Evolutionary conservation across 2,888 invertebrate genomes (phyloP).

Genomic region (Lydus trimaculatus): DNA sequence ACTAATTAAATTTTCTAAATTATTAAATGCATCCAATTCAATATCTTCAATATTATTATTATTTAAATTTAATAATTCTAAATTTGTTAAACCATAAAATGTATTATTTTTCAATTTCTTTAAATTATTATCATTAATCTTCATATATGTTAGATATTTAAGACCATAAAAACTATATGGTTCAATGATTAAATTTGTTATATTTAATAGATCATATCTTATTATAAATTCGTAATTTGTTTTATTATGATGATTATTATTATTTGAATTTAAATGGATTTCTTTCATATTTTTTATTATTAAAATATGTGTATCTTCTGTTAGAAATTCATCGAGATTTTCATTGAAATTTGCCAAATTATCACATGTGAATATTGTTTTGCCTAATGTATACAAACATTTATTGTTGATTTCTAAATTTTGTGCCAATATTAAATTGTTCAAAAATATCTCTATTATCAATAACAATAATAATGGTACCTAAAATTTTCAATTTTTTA

Average conservation of each 20-base stretch:
- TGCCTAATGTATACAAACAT: not conserved
- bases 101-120: constrained; percentile 14
- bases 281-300: constrained; percentile 5
- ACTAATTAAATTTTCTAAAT: constrained; percentile 18
- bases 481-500: not conserved
- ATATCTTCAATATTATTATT: constrained; percentile 27
- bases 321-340: not conserved
- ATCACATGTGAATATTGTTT: not conserved
- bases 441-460: not conserved
- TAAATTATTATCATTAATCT: constrained; percentile 11
- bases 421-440: not conserved
- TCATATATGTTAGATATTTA: not conserved
- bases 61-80: constrained; percentile 26
- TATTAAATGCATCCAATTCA: constrained; percentile 23
- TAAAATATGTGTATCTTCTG: not conserved
- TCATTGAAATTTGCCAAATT: not conserved
- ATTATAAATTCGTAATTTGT: not conserved
- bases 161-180: not conserved
- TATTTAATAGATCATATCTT: not conserved
- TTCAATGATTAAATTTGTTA: not conserved
- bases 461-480: not conserved
- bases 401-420: constrained; percentile 5
- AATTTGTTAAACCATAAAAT: constrained; percentile 16
- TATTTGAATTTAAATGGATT: not conserved
- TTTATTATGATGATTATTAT: not conserved